Conservation (phyloP, 2,113 vertebrate species). For the Gopherus flavomarginatus region DNA sequence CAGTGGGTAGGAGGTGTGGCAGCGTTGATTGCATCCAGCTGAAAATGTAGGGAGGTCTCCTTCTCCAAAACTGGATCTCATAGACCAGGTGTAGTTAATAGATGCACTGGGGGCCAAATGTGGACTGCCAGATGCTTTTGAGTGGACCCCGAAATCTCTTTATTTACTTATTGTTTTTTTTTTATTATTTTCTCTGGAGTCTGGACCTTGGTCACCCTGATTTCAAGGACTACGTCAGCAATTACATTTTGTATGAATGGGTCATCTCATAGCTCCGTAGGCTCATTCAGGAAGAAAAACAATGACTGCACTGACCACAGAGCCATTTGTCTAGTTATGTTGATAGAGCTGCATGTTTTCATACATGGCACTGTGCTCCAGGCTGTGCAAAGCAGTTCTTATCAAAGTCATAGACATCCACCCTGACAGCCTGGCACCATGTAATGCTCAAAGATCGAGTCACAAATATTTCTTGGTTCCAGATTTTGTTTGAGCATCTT, state of each 20-base stretch:
- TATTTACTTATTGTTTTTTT: no score
- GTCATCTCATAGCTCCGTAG: not conserved
- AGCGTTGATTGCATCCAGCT: not conserved
- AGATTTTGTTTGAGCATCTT: not conserved
- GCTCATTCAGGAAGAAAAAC: not conserved
- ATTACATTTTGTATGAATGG: not conserved
- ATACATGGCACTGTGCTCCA: no score
- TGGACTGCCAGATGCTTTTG: no score
- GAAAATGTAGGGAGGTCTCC: accelerated
- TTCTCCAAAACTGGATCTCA: not conserved
- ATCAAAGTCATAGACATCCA: not conserved
- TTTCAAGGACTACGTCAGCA: not conserved
- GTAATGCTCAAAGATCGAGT: not conserved
- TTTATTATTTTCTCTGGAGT: no score
- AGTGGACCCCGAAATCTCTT: not conserved
- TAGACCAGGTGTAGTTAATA: no score
- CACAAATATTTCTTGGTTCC: not conserved
- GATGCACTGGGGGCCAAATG: no score
- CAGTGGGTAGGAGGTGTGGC: not conserved
- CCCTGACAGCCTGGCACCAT: not conserved
- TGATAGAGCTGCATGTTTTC: not conserved
- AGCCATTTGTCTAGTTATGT: not conserved
- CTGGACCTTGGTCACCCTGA: not conserved
- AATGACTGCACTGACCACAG: not conserved
- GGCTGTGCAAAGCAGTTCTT: no score